A percentile compares a stretch with the other conserved stretches of the same genome.
Evolutionary conservation across 2,797 vertebrate species (phyloP).

Genomic region (Microctenopoma stevenorrisi): DNA sequence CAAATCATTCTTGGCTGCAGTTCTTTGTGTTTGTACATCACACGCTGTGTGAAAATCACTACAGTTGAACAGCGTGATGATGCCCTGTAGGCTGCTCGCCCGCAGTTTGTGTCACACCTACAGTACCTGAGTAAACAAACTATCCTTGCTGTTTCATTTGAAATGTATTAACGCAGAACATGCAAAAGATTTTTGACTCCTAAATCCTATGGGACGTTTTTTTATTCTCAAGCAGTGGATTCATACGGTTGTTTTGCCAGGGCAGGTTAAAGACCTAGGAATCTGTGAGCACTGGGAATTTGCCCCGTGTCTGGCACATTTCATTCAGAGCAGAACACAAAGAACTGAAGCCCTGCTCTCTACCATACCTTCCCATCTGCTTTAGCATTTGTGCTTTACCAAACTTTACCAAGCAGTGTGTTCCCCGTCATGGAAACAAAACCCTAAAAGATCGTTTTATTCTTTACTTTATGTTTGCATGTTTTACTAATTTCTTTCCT

Average conservation of each 20-base stretch:
- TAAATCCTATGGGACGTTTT: too few relatives aligned
- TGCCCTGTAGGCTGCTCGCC: constrained; percentile 36
- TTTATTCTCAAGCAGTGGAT: too few relatives aligned
- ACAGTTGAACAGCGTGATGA: constrained; percentile 30
- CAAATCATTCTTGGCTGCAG: constrained; percentile 16
- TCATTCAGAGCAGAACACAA: background rate
- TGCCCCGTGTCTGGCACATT: background rate
- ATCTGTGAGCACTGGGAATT: too few relatives aligned
- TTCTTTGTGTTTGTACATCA: constrained; percentile 24
- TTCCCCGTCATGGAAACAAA: constrained; percentile 37
- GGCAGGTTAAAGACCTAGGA: too few relatives aligned
- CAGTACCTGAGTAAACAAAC: constrained; percentile 7
- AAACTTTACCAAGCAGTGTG: constrained; percentile 6
- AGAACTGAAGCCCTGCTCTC: background rate
- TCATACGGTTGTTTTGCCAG: too few relatives aligned
- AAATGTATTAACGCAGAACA: background rate
- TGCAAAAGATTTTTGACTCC: background rate
- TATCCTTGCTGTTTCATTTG: constrained; percentile 2
- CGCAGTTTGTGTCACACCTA: constrained; percentile 15
- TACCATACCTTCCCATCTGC: background rate
- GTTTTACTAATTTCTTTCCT: constrained; percentile 21
- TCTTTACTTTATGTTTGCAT: constrained; percentile 36
- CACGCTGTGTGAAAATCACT: constrained; percentile 14
- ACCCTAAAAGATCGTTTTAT: constrained; percentile 14
- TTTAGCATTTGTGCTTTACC: constrained; percentile 5